These are phyloP conservation scores for Ctenoplectra terminalis DNA, from an alignment of 1,140 invertebrate genomes.

Conservation along the genomic window DNA sequence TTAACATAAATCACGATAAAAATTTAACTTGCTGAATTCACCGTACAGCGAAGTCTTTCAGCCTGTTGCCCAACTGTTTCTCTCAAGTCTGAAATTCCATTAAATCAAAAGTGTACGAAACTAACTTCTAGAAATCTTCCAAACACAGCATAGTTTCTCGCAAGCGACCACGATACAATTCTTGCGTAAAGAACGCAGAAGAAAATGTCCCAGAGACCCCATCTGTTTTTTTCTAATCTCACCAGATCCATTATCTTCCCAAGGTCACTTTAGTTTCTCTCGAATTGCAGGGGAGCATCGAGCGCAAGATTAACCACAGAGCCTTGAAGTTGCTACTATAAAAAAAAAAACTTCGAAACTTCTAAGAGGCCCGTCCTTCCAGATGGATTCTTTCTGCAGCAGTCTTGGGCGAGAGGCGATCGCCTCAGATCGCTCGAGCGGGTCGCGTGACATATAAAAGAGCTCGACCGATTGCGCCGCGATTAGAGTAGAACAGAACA, in stretches of 20 bases:
- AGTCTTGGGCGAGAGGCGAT: conserved; percentile 52
- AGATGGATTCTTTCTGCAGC: conserved; percentile 54
- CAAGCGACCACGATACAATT: background rate
- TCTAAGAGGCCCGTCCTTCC: conserved; percentile 53
- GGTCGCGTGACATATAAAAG: conserved; percentile 75
- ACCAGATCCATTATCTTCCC: background rate
- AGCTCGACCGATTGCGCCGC: conserved; percentile 45
- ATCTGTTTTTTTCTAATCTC: background rate
- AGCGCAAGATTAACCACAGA: background rate
- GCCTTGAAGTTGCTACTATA: background rate
- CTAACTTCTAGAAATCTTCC: background rate
- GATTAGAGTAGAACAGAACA: conserved; percentile 71
- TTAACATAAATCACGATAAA: no score
- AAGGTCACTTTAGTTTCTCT: conserved; percentile 7
- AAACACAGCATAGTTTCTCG: background rate
- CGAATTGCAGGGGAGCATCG: background rate
- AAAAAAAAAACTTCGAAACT: conserved; percentile 53
- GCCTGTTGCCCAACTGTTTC: no score
- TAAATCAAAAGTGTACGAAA: background rate
- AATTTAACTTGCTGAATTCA: no score
- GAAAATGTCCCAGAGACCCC: background rate
- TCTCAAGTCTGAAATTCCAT: background rate
- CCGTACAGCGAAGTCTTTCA: no score
- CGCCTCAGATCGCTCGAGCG: conserved; percentile 45
- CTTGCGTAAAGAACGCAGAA: background rate